These are phyloP conservation scores for Pachycephala philippinensis DNA, from an alignment of 2,113 vertebrate species.

Conservation along the genomic window DNA sequence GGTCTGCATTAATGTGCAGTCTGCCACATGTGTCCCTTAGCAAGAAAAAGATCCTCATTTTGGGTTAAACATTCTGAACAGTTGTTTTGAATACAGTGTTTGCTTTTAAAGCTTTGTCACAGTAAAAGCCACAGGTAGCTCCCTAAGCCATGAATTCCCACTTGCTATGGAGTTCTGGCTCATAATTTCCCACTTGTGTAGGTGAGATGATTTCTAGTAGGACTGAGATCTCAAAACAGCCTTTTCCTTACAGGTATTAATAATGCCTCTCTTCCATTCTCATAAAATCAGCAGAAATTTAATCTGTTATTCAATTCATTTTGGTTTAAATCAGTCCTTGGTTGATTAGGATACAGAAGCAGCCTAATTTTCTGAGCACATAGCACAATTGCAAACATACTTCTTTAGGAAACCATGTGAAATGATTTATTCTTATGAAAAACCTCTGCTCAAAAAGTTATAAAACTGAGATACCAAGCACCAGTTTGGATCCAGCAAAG, in stretches of 20 bases:
- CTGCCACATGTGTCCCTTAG: accelerated
- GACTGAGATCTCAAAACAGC: neutral
- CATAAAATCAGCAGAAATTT: neutral
- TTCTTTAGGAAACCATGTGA: neutral
- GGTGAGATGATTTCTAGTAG: neutral
- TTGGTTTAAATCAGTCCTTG: neutral
- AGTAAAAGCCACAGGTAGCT: neutral
- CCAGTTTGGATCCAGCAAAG: neutral
- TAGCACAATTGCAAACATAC: neutral
- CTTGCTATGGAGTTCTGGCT: neutral
- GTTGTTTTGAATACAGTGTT: neutral
- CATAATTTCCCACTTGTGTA: neutral
- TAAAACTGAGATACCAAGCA: neutral
- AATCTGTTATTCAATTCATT: neutral
- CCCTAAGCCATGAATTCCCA: neutral
- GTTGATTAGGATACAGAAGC: neutral
- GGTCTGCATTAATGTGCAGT: neutral
- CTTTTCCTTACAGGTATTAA: neutral
- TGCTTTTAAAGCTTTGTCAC: neutral
- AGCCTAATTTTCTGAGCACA: neutral
- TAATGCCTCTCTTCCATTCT: neutral
- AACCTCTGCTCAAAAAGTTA: neutral
- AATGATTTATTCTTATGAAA: neutral
- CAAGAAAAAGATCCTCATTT: neutral
- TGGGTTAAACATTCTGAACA: neutral